Evolutionary conservation across 2,888 invertebrate species (phyloP), one percentile per base, ranked within the genome.

Genomic region (Spilarctia lutea): DNA sequence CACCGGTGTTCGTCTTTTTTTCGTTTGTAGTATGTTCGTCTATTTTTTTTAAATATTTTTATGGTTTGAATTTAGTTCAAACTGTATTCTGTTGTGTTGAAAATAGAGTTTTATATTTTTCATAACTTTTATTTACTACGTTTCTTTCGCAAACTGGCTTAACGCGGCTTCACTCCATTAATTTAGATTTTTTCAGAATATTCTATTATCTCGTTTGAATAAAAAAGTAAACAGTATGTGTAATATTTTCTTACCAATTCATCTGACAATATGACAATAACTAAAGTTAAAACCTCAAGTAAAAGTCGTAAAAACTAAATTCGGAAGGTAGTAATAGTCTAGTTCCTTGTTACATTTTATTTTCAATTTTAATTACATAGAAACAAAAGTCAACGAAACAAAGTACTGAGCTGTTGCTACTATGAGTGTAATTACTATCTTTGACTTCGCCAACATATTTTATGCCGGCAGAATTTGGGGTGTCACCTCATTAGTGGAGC

Each of bases 401-500:
- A 68, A 60, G 20, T n/a, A n/a, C n/a, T n/a, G 20, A 16, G 30
- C 13, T 48, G 18, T 45, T 63, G 35, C 52, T 39, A 73, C n/a
- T 70, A 52, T 42, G 39, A 70, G 10, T 67, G 30, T 74, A 74
- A 48, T 71, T 67, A 73, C 70, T 66, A 67, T 73, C 35, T 73
- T 70, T 39, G 52, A 30, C 39, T n/a, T 60, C 66, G 71, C 24
- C 35, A 39, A 52, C 45, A 42, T 48, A 42, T 74, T 68, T 74
- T 33, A 74, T n/a, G 63, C 35, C 45, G 74, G 35, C 70, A 67
- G 66, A 48, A 67, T 70, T 73, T 70, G 30, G 69, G 63, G 73
- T 75, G 72, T 75, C 75, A 72, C 75, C 68, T 72, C 72, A 73
- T 75, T 75, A 75, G 75, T 73, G 70, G 33, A 63, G 70, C 75